Percentiles rank a stretch among this genome's conserved stretches.
Evolutionary conservation across 2,797 vertebrate species (phyloP).

Genomic region (Leptodactylus fallax): DNA sequence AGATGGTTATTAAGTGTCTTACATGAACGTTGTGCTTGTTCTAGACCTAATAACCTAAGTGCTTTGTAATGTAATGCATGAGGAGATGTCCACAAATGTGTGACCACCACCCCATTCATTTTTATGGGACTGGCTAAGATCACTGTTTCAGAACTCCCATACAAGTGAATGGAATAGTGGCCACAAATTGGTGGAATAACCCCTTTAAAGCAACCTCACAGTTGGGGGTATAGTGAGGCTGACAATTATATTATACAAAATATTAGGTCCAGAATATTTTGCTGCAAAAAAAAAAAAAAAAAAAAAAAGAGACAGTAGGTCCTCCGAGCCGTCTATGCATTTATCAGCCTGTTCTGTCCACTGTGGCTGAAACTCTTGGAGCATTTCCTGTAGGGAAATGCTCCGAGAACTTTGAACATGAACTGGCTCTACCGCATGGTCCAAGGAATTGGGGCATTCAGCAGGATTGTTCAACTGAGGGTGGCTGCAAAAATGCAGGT

Average conservation of each 20-base stretch:
- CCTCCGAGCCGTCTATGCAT: neutral
- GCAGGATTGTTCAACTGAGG: neutral
- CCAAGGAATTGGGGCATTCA: no score
- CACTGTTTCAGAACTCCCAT: neutral
- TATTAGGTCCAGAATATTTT: no score
- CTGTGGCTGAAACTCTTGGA: conserved; percentile 40
- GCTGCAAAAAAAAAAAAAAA: neutral
- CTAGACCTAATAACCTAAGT: neutral
- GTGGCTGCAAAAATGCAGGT: neutral
- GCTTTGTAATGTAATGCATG: neutral
- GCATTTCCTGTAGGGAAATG: conserved; percentile 32
- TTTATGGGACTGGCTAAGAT: no score
- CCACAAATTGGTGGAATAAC: no score
- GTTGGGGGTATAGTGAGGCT: no score
- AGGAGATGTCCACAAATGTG: no score
- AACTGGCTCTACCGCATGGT: no score
- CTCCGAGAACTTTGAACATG: no score
- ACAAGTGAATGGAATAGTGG: no score
- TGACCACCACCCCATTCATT: no score
- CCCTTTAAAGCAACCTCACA: no score
- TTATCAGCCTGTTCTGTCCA: conserved; percentile 24
- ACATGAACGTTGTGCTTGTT: neutral
- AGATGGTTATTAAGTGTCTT: neutral
- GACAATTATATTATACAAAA: no score
- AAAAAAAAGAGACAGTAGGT: neutral